A percentile compares a stretch with the other conserved stretches of the same genome.
These are phyloP conservation scores for Oscheius sp. DNA, from an alignment of 1,140 invertebrate genomes.

Conservation along the genomic window DNA sequence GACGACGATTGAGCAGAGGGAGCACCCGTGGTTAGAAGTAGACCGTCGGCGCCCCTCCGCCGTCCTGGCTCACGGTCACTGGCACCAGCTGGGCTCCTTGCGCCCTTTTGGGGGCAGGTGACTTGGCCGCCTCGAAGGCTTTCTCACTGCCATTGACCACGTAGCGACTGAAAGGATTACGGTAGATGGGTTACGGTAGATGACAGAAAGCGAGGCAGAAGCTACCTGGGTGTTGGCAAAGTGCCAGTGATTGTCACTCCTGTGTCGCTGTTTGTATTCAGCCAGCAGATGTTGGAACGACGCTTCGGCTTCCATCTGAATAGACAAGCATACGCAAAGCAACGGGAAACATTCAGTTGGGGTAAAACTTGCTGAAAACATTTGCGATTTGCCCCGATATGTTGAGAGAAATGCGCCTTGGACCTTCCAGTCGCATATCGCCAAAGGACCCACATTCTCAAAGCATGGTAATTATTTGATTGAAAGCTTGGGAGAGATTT, in stretches of 20 bases:
- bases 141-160: conserved; percentile 21
- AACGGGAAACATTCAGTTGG: not conserved
- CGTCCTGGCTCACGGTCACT: conserved; percentile 13
- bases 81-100: conserved; percentile 33
- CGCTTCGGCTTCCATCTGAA: conserved; percentile 8
- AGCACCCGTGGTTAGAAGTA: too few relatives aligned
- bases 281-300: conserved; percentile 27
- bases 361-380: not conserved
- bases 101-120: conserved; percentile 22
- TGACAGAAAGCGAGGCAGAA: not conserved
- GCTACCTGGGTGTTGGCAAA: conserved; percentile 7
- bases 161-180: conserved; percentile 14
- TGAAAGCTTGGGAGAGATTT: too few relatives aligned
- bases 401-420: too few relatives aligned
- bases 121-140: conserved; percentile 17
- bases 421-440: too few relatives aligned
- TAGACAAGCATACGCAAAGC: not conserved
- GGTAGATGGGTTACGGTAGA: too few relatives aligned
- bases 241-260: conserved; percentile 21
- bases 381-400: too few relatives aligned
- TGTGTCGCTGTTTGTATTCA: conserved; percentile 25
- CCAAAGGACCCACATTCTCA: too few relatives aligned
- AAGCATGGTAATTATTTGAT: too few relatives aligned
- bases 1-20: too few relatives aligned
- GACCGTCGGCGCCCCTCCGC: conserved; percentile 22